A percentile compares a stretch with the other conserved stretches of the same genome.
phyloP scores from a whole-genome alignment of 2,797 vertebrate species.

The Myotis pilosus region DNA sequence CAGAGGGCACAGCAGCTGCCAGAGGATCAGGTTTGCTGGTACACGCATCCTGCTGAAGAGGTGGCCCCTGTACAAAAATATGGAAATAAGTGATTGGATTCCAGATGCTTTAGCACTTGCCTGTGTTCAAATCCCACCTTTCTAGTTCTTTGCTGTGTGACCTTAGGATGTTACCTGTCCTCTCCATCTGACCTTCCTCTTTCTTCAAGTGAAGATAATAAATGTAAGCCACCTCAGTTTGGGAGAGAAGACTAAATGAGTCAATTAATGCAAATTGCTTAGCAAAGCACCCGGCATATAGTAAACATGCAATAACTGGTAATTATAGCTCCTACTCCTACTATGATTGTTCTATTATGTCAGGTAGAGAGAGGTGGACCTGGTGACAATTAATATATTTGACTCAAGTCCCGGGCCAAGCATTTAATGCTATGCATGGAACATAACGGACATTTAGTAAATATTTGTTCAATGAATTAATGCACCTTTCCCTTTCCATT shows the following conservation, averaged over 20 bases:
- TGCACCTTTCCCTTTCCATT: background rate
- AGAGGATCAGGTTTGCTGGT: background rate
- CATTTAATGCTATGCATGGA: background rate
- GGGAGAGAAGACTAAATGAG: background rate
- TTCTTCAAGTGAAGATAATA: background rate
- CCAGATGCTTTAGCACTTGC: background rate
- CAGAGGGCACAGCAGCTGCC: background rate
- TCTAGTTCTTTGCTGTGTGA: background rate
- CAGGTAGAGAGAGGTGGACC: background rate
- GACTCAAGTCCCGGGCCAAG: background rate
- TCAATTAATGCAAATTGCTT: conserved; percentile 1
- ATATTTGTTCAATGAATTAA: background rate
- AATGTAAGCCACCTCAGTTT: background rate
- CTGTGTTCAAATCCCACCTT: background rate
- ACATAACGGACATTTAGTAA: background rate
- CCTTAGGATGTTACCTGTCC: background rate
- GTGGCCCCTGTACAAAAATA: background rate
- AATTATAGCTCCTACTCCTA: background rate
- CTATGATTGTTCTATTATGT: background rate
- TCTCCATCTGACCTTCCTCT: background rate
- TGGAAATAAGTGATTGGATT: background rate
- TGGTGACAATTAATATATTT: background rate
- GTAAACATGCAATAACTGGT: background rate
- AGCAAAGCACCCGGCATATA: background rate
- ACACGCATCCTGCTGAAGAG: background rate